These are phyloP conservation scores for Aphaenogaster floridana DNA, from an alignment of 1,140 invertebrate species.

Conservation along the genomic window DNA sequence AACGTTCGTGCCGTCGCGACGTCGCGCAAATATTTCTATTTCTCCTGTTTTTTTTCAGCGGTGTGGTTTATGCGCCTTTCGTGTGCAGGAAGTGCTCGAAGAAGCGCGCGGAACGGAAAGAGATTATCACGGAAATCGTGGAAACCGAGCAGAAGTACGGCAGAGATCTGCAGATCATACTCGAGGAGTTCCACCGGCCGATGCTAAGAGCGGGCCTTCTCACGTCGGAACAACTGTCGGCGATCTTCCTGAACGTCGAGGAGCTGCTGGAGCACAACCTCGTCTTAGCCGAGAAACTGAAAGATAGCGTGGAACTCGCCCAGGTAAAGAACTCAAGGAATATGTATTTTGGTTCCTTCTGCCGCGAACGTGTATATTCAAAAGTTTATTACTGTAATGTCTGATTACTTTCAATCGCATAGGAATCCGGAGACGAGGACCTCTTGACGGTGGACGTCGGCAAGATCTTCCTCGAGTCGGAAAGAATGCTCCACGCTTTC, in stretches of 20 bases:
- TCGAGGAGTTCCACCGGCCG: conserved; percentile 97
- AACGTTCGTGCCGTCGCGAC: background rate
- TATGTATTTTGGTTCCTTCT: conserved; percentile 6
- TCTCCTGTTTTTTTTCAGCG: conserved; percentile 81
- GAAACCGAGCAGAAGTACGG: conserved; percentile 99
- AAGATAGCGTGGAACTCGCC: conserved; percentile 95
- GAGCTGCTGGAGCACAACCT: conserved; percentile 96
- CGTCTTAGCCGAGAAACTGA: conserved; percentile 94
- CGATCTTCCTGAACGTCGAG: conserved; percentile 97
- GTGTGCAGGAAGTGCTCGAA: conserved; percentile 96
- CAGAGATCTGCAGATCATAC: conserved; percentile 95
- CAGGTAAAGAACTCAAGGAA: conserved; percentile 75
- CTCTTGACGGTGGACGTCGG: conserved; percentile 96
- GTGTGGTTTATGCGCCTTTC: conserved; percentile 91
- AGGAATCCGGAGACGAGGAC: conserved; percentile 91
- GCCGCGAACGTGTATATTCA: background rate
- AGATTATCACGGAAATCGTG: conserved; percentile 98
- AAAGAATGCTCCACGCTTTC: conserved; percentile 97
- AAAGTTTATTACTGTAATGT: background rate
- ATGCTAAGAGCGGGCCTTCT: conserved; percentile 96
- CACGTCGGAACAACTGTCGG: conserved; percentile 93
- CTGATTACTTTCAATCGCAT: background rate
- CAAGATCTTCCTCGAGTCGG: conserved; percentile 96
- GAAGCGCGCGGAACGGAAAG: conserved; percentile 95
- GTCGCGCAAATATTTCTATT: conserved; percentile 4